These are phyloP conservation scores for Urechis unicinctus DNA, from an alignment of 2,888 invertebrate genomes.

Conservation along the genomic window DNA sequence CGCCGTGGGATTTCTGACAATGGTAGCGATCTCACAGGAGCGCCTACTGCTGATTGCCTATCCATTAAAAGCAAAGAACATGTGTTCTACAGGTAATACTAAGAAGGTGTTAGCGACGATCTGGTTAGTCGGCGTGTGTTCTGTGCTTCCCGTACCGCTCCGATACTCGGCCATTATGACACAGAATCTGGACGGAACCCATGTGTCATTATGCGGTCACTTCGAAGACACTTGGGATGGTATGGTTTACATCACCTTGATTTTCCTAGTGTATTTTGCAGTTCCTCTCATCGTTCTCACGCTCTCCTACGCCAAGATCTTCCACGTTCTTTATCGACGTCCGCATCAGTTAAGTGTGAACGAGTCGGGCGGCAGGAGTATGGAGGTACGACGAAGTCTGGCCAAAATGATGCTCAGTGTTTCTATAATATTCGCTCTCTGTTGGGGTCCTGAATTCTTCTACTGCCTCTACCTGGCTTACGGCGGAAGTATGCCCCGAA, in stretches of 20 bases:
- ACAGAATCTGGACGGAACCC: neutral
- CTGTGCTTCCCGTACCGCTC: constrained; percentile 10
- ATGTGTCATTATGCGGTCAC: neutral
- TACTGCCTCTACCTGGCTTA: constrained; percentile 4
- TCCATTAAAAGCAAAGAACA: constrained; percentile 53
- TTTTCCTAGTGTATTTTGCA: neutral
- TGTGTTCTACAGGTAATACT: constrained; percentile 53
- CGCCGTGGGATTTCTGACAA: constrained; percentile 15
- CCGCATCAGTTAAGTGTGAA: too few relatives aligned
- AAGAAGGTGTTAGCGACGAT: constrained; percentile 50
- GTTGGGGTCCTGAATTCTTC: constrained; percentile 14
- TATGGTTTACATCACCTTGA: neutral
- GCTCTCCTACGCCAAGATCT: neutral
- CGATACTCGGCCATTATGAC: neutral
- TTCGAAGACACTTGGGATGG: neutral
- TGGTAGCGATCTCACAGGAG: constrained; percentile 14
- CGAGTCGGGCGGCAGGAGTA: neutral
- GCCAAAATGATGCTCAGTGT: constrained; percentile 18
- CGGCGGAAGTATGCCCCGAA: constrained; percentile 3
- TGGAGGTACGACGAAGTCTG: constrained; percentile 8
- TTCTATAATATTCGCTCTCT: constrained; percentile 13
- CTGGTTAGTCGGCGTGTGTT: constrained; percentile 49
- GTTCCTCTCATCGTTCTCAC: too few relatives aligned
- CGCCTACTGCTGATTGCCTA: constrained; percentile 49
- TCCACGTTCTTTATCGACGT: neutral